phyloP scores from a whole-genome alignment of 1,140 invertebrate genomes.

The Teleogryllus occipitalis region DNA sequence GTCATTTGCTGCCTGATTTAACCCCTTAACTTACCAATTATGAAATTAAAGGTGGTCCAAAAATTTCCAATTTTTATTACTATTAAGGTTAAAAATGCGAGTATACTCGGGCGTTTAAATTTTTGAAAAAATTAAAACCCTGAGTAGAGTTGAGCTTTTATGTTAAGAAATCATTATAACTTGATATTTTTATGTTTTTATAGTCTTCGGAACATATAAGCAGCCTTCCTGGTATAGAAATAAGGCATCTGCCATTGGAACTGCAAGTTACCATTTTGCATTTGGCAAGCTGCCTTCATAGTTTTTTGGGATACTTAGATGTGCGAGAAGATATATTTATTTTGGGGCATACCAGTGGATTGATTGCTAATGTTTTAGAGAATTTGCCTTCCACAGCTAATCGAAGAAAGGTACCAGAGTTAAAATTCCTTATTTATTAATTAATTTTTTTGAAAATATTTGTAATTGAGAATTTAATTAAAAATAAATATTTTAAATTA shows the following conservation, averaged over 20 bases:
- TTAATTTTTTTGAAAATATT: neutral
- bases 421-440: neutral
- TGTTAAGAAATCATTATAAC: too few relatives aligned
- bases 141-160: too few relatives aligned
- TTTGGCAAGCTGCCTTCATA: constrained; percentile 48
- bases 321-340: constrained; percentile 55
- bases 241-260: constrained; percentile 24
- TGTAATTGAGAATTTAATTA: neutral
- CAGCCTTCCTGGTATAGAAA: neutral
- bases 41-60: too few relatives aligned
- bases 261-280: constrained; percentile 30
- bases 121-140: too few relatives aligned
- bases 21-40: too few relatives aligned
- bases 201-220: neutral
- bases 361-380: constrained; percentile 52
- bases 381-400: constrained; percentile 41
- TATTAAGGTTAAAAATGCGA: too few relatives aligned
- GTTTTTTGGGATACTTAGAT: constrained; percentile 48
- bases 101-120: too few relatives aligned
- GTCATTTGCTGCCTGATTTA: too few relatives aligned
- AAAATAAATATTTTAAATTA: too few relatives aligned
- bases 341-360: constrained; percentile 51
- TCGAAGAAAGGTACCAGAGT: constrained; percentile 44
- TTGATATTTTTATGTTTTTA: too few relatives aligned
- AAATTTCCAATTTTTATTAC: too few relatives aligned